These are phyloP conservation scores for Aplocera efformata DNA, from an alignment of 2,888 invertebrate genomes.

Conservation along the genomic window DNA sequence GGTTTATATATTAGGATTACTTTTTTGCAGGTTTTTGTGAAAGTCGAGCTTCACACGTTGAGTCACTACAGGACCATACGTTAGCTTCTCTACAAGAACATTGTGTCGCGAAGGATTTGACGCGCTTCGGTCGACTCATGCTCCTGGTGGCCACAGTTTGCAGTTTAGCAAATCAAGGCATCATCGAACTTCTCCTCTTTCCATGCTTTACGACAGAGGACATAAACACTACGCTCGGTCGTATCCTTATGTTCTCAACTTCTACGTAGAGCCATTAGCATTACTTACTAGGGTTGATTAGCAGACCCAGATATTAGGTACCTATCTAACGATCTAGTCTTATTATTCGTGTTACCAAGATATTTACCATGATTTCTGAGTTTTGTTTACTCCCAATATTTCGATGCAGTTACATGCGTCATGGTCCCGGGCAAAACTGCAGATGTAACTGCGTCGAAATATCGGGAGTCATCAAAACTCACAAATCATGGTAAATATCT, in stretches of 20 bases:
- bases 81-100: constrained; percentile 88
- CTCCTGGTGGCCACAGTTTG: constrained; percentile 85
- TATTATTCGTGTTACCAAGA: too few relatives aligned
- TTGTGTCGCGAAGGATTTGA: constrained; percentile 70
- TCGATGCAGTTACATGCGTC: too few relatives aligned
- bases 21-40: constrained; percentile 46
- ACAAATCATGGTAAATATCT: too few relatives aligned
- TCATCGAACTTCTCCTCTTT: constrained; percentile 86
- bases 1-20: too few relatives aligned
- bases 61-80: constrained; percentile 89
- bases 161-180: constrained; percentile 47
- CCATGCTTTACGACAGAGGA: constrained; percentile 80
- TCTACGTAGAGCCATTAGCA: constrained; percentile 8
- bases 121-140: constrained; percentile 87
- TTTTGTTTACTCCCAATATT: too few relatives aligned
- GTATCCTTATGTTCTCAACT: constrained; percentile 55
- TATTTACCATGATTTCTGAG: too few relatives aligned
- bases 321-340: too few relatives aligned
- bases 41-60: constrained; percentile 64
- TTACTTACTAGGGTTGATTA: not conserved
- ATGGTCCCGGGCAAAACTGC: too few relatives aligned
- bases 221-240: constrained; percentile 48
- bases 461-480: too few relatives aligned
- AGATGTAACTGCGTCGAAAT: too few relatives aligned
- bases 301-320: not conserved